Percentiles rank a stretch among this genome's conserved stretches.
These are phyloP conservation scores for Marcusenius ussheri DNA, from an alignment of 2,113 vertebrate species.

Conservation along the genomic window DNA sequence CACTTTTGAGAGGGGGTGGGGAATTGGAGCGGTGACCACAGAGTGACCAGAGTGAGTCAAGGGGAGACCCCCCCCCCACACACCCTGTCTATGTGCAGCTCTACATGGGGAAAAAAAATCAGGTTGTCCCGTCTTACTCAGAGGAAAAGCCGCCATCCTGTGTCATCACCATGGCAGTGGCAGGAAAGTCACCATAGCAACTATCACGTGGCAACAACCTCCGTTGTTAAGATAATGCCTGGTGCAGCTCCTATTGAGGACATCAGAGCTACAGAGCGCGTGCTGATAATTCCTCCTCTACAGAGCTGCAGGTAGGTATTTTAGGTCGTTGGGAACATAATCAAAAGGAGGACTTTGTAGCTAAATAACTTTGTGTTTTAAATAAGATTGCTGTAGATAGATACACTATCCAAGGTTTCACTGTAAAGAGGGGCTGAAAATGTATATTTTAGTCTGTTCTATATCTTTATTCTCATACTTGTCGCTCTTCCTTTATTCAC, in stretches of 20 bases:
- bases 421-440: background rate
- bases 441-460: background rate
- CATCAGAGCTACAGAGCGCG: background rate
- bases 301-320: background rate
- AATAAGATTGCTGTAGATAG: background rate
- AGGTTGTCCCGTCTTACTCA: background rate
- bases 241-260: background rate
- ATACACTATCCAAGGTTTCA: background rate
- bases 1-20: background rate
- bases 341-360: background rate
- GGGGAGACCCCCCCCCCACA: background rate
- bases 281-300: background rate
- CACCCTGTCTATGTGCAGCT: background rate
- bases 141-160: constrained; percentile 5
- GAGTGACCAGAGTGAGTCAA: background rate
- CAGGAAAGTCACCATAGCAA: constrained; percentile 29
- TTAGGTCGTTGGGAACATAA: background rate
- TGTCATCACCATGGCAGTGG: constrained; percentile 37
- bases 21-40: background rate
- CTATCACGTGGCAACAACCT: background rate
- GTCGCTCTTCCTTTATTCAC: background rate
- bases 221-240: constrained; percentile 14
- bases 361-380: background rate
- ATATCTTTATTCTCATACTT: background rate
- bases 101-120: constrained; percentile 12